Conservation (phyloP, 2,113 vertebrate genomes). For the Micronycteris hirsuta region DNA sequence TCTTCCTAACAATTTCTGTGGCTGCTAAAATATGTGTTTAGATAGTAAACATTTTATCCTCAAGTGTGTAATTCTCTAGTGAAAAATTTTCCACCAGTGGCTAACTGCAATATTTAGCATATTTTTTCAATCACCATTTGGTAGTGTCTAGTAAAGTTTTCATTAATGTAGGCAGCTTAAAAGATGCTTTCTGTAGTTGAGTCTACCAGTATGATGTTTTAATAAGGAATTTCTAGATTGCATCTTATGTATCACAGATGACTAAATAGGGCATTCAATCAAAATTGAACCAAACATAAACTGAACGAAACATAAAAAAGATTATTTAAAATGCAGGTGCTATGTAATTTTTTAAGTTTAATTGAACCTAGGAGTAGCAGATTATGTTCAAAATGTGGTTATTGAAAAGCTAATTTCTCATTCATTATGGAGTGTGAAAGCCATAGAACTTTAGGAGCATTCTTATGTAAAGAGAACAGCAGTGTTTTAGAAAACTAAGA, state of each 20-base stretch:
- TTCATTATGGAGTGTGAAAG: background rate
- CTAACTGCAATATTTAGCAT: background rate
- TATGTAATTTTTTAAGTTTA: background rate
- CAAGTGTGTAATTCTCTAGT: slow-evolving; percentile 38
- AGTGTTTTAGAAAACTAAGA: slow-evolving; percentile 8
- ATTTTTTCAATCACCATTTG: slow-evolving; percentile 9
- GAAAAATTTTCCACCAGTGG: background rate
- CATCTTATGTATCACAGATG: background rate
- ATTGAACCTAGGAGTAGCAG: background rate
- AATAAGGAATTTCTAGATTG: background rate
- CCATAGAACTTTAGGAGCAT: background rate
- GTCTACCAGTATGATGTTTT: background rate
- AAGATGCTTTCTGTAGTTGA: background rate
- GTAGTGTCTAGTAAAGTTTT: slow-evolving; percentile 22
- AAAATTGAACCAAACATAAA: slow-evolving; percentile 29
- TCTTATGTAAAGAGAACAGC: background rate
- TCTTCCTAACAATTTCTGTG: slow-evolving; percentile 20
- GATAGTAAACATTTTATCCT: slow-evolving; percentile 12
- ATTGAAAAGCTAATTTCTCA: slow-evolving; percentile 23
- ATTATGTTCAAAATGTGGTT: slow-evolving; percentile 25
- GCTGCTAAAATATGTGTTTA: slow-evolving; percentile 10
- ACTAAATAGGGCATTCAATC: background rate
- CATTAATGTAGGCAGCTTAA: slow-evolving; percentile 27
- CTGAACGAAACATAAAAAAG: background rate
- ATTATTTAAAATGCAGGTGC: background rate